A percentile compares a stretch with the other conserved stretches of the same genome.
Conservation (phyloP, 2,113 vertebrate genomes). For the Microtus ochrogaster region DNA sequence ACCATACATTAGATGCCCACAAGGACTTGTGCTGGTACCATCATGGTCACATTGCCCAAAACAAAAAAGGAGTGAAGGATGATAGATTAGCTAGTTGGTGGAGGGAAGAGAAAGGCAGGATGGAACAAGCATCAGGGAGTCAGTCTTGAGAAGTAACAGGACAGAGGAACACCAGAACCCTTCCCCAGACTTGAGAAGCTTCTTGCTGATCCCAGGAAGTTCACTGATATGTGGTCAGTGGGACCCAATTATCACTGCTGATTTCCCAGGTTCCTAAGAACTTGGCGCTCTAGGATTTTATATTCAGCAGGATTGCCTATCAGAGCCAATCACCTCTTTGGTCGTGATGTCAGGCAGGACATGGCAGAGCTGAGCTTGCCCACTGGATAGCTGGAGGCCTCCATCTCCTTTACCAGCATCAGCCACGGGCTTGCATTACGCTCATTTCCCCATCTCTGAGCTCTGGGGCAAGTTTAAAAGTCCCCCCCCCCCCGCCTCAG, state of each 20-base stretch:
- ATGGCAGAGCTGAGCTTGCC: not conserved
- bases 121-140: not conserved
- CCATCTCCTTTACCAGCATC: constrained; percentile 72
- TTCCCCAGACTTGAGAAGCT: not conserved
- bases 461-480: constrained; percentile 87
- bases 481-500: constrained; percentile 81
- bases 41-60: not conserved
- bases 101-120: not conserved
- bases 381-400: not conserved
- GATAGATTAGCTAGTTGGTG: not conserved
- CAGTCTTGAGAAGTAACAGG: not conserved
- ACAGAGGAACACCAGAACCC: not conserved
- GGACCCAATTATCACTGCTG: not conserved
- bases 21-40: not conserved
- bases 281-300: not conserved
- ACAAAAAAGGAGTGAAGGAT: not conserved
- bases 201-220: not conserved
- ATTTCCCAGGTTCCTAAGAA: not conserved
- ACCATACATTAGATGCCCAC: not conserved
- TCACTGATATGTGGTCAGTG: not conserved
- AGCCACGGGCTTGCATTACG: constrained; percentile 81
- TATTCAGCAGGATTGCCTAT: not conserved
- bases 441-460: constrained; percentile 83
- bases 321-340: not conserved
- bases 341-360: not conserved